phyloP scores from a whole-genome alignment of 37 sponge, comb jelly and placozoan species.

The Aplysina aerophoba region DNA sequence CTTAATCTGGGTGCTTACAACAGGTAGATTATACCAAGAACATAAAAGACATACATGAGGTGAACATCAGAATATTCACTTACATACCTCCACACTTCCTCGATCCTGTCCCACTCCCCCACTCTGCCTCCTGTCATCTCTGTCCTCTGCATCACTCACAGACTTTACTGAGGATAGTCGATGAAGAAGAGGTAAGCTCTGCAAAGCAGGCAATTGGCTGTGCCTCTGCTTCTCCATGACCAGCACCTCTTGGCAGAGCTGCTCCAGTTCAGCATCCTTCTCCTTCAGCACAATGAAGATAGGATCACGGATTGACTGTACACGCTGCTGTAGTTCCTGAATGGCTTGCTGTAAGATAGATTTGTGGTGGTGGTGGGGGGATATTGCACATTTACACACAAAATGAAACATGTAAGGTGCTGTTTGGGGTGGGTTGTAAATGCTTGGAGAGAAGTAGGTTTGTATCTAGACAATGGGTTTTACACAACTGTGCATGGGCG shows the following conservation, averaged over 20 bases:
- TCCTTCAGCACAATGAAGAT: constrained; percentile 57
- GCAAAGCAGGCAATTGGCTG: not conserved
- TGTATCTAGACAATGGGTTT: no score
- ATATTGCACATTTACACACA: no score
- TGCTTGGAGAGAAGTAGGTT: no score
- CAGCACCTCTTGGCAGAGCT: constrained; percentile 27
- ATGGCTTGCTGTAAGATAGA: constrained; percentile 47
- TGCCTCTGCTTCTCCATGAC: not conserved
- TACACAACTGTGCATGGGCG: no score
- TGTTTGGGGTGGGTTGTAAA: no score
- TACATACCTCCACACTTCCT: constrained; percentile 9
- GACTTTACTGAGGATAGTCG: not conserved
- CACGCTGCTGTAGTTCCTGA: constrained; percentile 40
- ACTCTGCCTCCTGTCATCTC: no score
- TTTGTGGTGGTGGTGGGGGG: no score
- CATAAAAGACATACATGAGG: no score
- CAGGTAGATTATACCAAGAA: no score
- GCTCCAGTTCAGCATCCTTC: constrained; percentile 58
- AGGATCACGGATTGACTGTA: constrained; percentile 58
- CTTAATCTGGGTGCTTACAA: no score
- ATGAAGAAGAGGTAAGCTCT: not conserved
- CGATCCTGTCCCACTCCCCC: not conserved
- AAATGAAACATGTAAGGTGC: no score
- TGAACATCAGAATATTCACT: not conserved
- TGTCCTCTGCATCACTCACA: not conserved